Evolutionary conservation across 2,888 invertebrate species (phyloP), one percentile per base, ranked within the genome.

Genomic region (Ophion ventricosus): DNA sequence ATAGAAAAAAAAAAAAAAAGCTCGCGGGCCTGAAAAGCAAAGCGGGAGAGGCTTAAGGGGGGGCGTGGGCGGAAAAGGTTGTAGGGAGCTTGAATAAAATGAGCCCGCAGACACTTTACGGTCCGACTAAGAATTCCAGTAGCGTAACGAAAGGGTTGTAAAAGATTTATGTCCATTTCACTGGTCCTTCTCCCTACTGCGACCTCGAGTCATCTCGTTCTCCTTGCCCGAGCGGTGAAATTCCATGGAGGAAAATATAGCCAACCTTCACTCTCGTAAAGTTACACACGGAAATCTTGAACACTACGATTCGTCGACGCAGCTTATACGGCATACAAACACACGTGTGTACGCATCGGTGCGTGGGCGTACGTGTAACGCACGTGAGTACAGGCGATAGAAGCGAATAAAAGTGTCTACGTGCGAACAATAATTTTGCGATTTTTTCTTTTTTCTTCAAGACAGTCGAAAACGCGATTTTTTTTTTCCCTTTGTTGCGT

Each of bases 81-180:
- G 43, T 25, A 63, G 43, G 61, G 54, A 23, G 64, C 73, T 85
- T 73, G 70, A 80, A 85, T 67, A 67, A 85, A 80, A 82, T 66
- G 76, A 79, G 78, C 79, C 75, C 76, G 66, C 79, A 61, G 82
- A 79, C 84, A 70, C 76, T 85, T 85, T 82, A 85, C 82, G 82
- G 85, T 72, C 81, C 67, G 73, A 80, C 82, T 81, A 87, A 85
- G 82, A 85, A 87, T 85, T 87, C 85, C 82, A 70, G 76, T 66
- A 80, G 80, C 85, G 87, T 84, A 86, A 83, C 83, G 82, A 83
- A 87, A 85, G 82, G 82, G 84, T 85, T 87, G 86, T 87, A 87
- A 86, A 86, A 87, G 85, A 87, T 87, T 87, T 87, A 87, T 81
- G 81, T 69, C 74, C 76, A 79, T 83, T 86, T 86, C 80, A 64